Conservation (phyloP, 2,888 invertebrate species). For the Andrena marginata region DNA sequence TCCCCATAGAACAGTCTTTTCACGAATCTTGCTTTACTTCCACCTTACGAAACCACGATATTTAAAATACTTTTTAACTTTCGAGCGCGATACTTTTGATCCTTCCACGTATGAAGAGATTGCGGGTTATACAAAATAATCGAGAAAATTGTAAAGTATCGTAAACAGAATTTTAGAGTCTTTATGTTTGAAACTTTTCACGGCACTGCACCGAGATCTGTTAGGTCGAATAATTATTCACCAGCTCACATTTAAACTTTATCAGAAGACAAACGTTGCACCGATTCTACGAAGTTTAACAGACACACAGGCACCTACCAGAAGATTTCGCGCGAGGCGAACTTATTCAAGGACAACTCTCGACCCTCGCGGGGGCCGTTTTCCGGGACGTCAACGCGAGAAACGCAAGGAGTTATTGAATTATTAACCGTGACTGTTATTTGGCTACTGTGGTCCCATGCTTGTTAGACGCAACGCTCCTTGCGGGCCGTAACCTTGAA, state of each 20-base stretch:
- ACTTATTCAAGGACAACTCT: background rate
- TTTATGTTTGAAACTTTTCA: background rate
- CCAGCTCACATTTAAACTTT: background rate
- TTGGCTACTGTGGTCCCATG: conserved; percentile 26
- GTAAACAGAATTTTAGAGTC: background rate
- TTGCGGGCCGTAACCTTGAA: conserved; percentile 62
- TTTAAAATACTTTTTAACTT: background rate
- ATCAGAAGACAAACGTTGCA: background rate
- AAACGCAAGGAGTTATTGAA: too few relatives aligned
- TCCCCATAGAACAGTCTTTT: background rate
- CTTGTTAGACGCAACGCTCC: conserved; percentile 34
- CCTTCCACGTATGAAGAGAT: too few relatives aligned
- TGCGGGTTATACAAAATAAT: too few relatives aligned
- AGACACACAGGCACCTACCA: background rate
- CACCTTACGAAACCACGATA: background rate
- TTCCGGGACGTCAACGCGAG: too few relatives aligned
- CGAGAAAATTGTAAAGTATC: too few relatives aligned
- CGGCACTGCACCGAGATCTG: background rate
- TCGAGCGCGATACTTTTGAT: too few relatives aligned
- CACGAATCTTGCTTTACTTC: conserved; percentile 3
- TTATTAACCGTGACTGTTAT: conserved; percentile 18
- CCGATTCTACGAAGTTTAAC: background rate
- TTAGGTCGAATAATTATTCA: background rate
- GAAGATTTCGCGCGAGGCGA: background rate
- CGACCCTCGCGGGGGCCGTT: background rate